Evolutionary conservation across 1,140 invertebrate species (phyloP).

Genomic region (Pissodes strobi): DNA sequence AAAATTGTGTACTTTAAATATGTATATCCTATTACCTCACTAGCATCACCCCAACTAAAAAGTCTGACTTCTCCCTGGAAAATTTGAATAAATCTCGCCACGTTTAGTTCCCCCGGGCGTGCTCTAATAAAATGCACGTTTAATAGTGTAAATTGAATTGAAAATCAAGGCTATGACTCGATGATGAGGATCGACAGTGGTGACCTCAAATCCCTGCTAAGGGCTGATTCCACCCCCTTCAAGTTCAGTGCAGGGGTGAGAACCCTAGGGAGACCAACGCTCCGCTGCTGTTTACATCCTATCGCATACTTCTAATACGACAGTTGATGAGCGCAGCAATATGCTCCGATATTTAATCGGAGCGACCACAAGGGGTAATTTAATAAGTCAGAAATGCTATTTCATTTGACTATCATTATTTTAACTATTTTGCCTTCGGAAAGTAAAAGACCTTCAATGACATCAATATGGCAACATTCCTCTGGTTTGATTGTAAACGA

Average conservation of each 20-base stretch:
- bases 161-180: conserved; percentile 52
- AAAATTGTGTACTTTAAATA: background rate
- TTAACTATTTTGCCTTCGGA: too few species aligned
- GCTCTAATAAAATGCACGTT: conserved; percentile 46
- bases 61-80: conserved; percentile 6
- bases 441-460: too few species aligned
- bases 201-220: conserved; percentile 53
- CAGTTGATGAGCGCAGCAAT: conserved; percentile 57
- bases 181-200: conserved; percentile 53
- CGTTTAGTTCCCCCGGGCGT: conserved; percentile 22
- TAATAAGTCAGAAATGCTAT: too few species aligned
- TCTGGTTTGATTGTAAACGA: too few species aligned
- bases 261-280: conserved; percentile 33
- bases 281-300: conserved; percentile 52
- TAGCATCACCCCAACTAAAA: background rate
- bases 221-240: conserved; percentile 38
- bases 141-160: conserved; percentile 49
- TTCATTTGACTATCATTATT: too few species aligned
- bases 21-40: conserved; percentile 16
- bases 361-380: conserved; percentile 38
- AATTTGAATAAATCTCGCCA: conserved; percentile 34
- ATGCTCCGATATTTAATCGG: conserved; percentile 50
- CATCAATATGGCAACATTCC: too few species aligned
- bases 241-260: conserved; percentile 20
- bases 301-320: conserved; percentile 56